These are phyloP conservation scores for Vultur gryphus DNA, from an alignment of 2,797 vertebrate genomes.

Conservation along the genomic window DNA sequence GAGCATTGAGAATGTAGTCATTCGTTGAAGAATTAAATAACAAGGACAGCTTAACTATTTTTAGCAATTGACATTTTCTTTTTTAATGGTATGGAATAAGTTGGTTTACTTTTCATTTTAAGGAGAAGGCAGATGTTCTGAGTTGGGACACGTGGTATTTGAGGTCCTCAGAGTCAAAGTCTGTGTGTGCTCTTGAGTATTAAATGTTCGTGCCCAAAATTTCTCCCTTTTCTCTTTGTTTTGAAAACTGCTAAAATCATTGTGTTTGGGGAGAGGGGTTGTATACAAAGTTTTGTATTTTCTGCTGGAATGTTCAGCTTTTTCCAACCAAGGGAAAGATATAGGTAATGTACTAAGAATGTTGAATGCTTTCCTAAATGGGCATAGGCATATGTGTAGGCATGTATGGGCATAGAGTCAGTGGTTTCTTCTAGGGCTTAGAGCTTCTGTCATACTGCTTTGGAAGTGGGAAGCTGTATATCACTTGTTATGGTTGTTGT, in stretches of 20 bases:
- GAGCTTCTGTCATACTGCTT: background rate
- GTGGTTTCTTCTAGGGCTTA: background rate
- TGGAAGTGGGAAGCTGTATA: background rate
- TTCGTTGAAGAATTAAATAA: background rate
- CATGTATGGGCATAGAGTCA: background rate
- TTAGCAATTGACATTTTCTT: background rate
- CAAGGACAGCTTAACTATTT: background rate
- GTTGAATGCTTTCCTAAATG: background rate
- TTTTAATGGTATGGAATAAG: background rate
- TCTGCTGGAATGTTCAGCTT: background rate
- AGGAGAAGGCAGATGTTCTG: background rate
- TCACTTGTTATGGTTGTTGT: background rate
- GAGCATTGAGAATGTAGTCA: background rate
- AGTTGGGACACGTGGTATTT: background rate
- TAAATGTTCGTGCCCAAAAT: background rate
- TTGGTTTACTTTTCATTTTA: background rate
- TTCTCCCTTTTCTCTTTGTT: background rate
- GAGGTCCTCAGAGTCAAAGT: background rate
- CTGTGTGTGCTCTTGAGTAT: background rate
- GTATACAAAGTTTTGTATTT: background rate
- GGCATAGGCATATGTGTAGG: too few relatives aligned
- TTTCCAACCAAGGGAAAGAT: background rate
- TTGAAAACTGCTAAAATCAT: background rate
- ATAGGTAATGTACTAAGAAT: background rate
- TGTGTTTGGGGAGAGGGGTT: background rate